Evolutionary conservation across 2,888 invertebrate species (phyloP), one percentile per base, ranked within the genome.

Genomic region (Xestoiulus laeticollis): DNA sequence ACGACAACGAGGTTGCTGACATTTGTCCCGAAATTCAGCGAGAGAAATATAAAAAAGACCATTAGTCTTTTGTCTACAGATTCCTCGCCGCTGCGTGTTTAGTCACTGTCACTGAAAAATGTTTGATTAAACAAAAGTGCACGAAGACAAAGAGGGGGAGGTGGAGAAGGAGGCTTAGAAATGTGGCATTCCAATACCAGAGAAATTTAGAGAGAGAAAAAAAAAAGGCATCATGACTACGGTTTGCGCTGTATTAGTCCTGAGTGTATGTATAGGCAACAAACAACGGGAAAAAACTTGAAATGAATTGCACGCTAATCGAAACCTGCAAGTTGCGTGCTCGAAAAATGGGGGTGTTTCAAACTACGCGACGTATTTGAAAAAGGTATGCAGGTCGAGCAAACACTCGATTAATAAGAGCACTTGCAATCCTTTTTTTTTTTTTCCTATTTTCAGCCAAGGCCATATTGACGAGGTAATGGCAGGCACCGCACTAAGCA

Each of bases 101-200:
- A 78, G 78, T 78, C 78, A 78, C 78, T 78, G 78, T 78, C 78
- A 78, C 78, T 78, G 78, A 78, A 78, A 78, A 78, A 78, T 78
- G 78, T 78, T 30, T 78, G 78, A 78, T 78, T 78, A 78, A 78
- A 78, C 78, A 78, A 78, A 78, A 78, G 78, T 78, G 78, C 30
- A 78, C 78, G 78, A 78, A 78, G 78, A 78, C 78, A 78, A 78
- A 30, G 30, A 30, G 30, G 78, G 78, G 78, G 78, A 5, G 12
- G 68, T 19, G 48, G 48, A 14, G 68, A 68, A 14, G 48, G 48
- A 14, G 68, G 26, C 22, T 22, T 22, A 1, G 59, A 59, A 59
- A 59, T 8, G 68, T 26, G 78, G 30, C 30, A 78, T 78, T 78
- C 78, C 78, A 78, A 12, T 12, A 30, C 30, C 78, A 38, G 38